Conservation (phyloP, 1,140 invertebrate species). For the Pseudomyrmex concolor region DNA sequence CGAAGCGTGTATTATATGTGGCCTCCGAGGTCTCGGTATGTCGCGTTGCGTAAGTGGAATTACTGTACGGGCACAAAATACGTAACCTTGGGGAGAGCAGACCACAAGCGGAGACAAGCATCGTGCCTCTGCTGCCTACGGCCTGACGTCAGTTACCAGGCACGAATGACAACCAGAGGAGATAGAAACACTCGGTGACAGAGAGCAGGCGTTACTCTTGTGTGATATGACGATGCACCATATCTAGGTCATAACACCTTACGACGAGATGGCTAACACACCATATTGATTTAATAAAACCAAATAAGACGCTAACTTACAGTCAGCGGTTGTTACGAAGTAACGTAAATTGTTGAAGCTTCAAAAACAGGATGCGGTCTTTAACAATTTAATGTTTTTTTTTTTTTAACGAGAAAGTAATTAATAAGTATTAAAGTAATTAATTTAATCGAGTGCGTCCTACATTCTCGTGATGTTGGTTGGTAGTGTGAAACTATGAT, state of each 20-base stretch:
- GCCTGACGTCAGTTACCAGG: constrained; percentile 25
- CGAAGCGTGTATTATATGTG: constrained; percentile 38
- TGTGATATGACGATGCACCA: neutral
- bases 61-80: constrained; percentile 38
- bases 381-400: neutral
- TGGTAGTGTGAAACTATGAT: neutral
- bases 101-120: constrained; percentile 25
- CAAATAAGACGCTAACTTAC: too few relatives aligned
- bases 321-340: too few relatives aligned
- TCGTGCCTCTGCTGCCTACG: constrained; percentile 48
- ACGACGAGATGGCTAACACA: neutral
- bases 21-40: constrained; percentile 20
- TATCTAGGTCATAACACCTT: neutral
- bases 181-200: constrained; percentile 9
- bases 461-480: neutral
- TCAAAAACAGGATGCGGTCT: neutral
- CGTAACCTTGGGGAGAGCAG: constrained; percentile 64
- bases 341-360: neutral
- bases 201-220: neutral
- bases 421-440: neutral
- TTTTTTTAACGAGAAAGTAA: neutral
- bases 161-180: neutral
- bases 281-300: too few relatives aligned
- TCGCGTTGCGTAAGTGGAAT: constrained; percentile 68
- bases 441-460: neutral